Percentiles rank a stretch among this genome's conserved stretches.
phyloP scores from a whole-genome alignment of 2,797 vertebrate species.

The Mus minutoides region DNA sequence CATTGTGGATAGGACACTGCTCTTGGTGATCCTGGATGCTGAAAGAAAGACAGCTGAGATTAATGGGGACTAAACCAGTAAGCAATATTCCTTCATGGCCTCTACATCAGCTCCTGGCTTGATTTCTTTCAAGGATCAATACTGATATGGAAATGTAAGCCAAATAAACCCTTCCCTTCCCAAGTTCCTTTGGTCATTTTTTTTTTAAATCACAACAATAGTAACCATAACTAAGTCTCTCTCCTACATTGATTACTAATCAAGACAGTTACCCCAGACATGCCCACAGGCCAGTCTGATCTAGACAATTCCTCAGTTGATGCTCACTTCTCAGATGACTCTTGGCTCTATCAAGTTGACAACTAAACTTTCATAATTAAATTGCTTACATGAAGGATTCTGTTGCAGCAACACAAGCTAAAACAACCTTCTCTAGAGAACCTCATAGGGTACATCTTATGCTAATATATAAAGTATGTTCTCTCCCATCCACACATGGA shows the following conservation, averaged over 20 bases:
- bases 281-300: neutral
- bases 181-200: neutral
- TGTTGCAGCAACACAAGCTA: neutral
- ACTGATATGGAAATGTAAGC: neutral
- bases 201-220: neutral
- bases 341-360: neutral
- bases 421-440: neutral
- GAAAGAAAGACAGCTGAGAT: neutral
- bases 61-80: neutral
- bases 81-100: neutral
- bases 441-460: neutral
- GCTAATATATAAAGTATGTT: neutral
- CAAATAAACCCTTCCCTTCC: neutral
- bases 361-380: neutral
- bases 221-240: neutral
- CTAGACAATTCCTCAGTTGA: neutral
- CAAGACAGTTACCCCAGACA: neutral
- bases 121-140: neutral
- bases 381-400: neutral
- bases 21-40: neutral
- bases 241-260: neutral
- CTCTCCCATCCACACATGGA: fast-evolving
- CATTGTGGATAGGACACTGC: neutral
- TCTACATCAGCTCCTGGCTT: neutral
- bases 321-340: neutral